phyloP scores from a whole-genome alignment of 2,888 invertebrate species.

The Orthosia gothica region DNA sequence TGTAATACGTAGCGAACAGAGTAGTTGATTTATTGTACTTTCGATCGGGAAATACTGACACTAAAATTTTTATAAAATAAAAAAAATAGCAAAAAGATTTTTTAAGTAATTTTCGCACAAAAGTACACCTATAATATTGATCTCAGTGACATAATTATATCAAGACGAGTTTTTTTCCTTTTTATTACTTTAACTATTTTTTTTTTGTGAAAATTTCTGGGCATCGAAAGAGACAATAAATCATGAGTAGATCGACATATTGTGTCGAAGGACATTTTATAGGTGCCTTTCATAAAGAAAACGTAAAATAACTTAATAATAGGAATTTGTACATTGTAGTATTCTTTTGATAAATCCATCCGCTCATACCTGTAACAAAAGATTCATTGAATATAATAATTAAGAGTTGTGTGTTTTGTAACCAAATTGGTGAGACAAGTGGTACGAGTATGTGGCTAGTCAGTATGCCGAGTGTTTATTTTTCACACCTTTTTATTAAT shows the following conservation, averaged over 20 bases:
- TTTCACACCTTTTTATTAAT: conserved; percentile 31
- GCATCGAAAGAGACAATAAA: conserved; percentile 82
- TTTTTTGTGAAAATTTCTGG: conserved; percentile 64
- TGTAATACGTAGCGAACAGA: conserved; percentile 84
- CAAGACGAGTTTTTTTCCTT: conserved; percentile 56
- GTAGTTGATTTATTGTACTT: conserved; percentile 76
- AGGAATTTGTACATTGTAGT: conserved; percentile 87
- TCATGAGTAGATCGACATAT: conserved; percentile 81
- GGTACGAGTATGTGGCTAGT: conserved; percentile 54
- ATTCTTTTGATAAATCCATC: conserved; percentile 88
- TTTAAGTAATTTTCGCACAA: conserved; percentile 61
- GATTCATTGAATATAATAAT: conserved; percentile 70
- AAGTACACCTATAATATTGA: conserved; percentile 60
- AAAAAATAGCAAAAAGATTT: conserved; percentile 48
- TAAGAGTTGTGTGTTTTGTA: conserved; percentile 65
- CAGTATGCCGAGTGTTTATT: conserved; percentile 30
- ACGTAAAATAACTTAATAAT: conserved; percentile 82
- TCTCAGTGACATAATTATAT: conserved; percentile 68
- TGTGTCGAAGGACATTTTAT: conserved; percentile 87
- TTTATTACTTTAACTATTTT: conserved; percentile 53
- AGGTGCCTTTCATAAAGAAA: conserved; percentile 90
- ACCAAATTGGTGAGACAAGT: conserved; percentile 46
- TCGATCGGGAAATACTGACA: conserved; percentile 63
- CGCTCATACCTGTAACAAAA: conserved; percentile 80
- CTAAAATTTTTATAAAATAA: conserved; percentile 60